Base-by-base conservation (phyloP, 2,888 invertebrate genomes). In the Bimastos eiseni region DNA sequence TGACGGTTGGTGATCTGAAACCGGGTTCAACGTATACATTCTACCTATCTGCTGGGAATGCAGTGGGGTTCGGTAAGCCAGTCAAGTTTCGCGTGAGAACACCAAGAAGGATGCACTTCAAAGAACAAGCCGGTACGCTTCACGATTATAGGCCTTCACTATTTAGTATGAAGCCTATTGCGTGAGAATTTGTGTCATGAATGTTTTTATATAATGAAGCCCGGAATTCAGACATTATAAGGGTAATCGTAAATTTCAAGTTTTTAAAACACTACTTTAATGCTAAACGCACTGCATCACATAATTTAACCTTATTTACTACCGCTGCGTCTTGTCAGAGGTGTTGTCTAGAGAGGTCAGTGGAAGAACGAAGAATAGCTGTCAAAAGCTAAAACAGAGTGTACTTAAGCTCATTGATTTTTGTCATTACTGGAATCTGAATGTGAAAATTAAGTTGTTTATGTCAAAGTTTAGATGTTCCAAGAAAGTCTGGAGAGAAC, bases 11-110 rank as follows among this genome's bases (percentile, higher is more conserved):
- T 13, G 92, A 90, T 19, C 89, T 92, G n/a, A 86, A 84, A 24
- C 92, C 92, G 5, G 92, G 90, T 19, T 70, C 89, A 15, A 41
- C 84, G 17, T 92, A 92, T 90, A 91, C 55, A 37, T 91, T 92
- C 70, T 90, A 91, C 70, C 37, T 92, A 90, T 33, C 91, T 19
- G 92, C 92, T 33, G 91, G 91, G 0, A 92, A 92, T 88, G 89
- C 90, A 21, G 91, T 92, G 21, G 92, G 92, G 30, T 91, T 88
- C 70, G 92, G 92, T 36, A 83, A 91, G 41, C 89, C 90, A 24
- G 91, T 91, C 55, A 92, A 90, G 88, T 92, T 92, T 91, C 83
- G 88, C 37, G 92, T 92, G 30, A 33, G 84, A 36, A 92, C 92
- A 24, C 92, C 91, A 17, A 70, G 88, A 36, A 37, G 37, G n/a